phyloP scores from a whole-genome alignment of 2,113 vertebrate genomes.

The Podiceps cristatus region DNA sequence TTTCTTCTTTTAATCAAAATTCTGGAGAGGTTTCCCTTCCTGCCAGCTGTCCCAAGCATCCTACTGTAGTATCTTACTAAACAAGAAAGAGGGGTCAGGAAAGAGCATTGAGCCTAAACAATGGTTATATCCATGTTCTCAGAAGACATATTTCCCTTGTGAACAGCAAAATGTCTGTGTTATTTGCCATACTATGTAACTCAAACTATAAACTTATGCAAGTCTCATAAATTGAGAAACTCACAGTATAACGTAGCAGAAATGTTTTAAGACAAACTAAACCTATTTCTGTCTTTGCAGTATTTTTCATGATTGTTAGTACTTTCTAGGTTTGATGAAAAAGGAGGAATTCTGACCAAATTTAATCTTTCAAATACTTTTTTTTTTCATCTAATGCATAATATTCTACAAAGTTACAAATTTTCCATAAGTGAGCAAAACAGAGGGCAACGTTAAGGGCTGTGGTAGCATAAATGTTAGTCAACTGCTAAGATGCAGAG shows the following conservation, averaged over 20 bases:
- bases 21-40: neutral
- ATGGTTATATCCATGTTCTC: neutral
- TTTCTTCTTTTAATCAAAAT: neutral
- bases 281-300: neutral
- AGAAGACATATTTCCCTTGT: neutral
- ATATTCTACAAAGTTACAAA: neutral
- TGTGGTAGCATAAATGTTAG: neutral
- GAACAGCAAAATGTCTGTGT: neutral
- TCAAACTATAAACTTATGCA: neutral
- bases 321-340: neutral
- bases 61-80: neutral
- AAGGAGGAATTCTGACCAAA: neutral
- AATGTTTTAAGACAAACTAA: neutral
- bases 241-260: neutral
- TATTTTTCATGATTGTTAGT: neutral
- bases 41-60: neutral
- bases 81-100: neutral
- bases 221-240: neutral
- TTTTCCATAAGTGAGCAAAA: neutral
- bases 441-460: neutral
- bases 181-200: neutral
- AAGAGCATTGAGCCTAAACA: neutral
- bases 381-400: neutral
- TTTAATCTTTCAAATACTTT: neutral
- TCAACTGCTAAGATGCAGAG: neutral